Evolutionary conservation across 2,888 invertebrate genomes (phyloP).

Genomic region (Aplocera efformata): DNA sequence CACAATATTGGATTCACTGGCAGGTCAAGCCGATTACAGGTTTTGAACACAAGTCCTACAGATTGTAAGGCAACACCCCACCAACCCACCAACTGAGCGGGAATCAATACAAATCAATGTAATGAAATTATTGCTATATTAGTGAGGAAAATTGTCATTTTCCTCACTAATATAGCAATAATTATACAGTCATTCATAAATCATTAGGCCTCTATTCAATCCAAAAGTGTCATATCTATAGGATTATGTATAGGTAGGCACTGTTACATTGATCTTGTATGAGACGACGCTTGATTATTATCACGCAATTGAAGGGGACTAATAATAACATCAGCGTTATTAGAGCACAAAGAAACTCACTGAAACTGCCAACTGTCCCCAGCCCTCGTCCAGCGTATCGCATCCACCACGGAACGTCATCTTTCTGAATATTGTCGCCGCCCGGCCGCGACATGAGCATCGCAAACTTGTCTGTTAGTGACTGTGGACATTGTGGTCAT

Average conservation of each 20-base stretch:
- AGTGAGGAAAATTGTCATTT: no score
- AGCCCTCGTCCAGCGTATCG: slow-evolving; percentile 91
- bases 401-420: slow-evolving; percentile 94
- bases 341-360: slow-evolving; percentile 79
- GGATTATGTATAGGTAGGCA: not conserved
- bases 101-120: no score
- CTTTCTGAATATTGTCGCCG: slow-evolving; percentile 87
- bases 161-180: no score
- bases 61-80: no score
- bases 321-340: slow-evolving; percentile 15
- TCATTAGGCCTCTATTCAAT: no score
- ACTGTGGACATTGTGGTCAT: slow-evolving; percentile 74
- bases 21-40: no score
- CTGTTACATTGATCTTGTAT: not conserved
- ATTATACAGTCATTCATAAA: no score
- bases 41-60: no score
- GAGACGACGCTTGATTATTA: slow-evolving; percentile 1
- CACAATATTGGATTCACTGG: no score
- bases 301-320: slow-evolving; percentile 9
- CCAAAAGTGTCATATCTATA: no score
- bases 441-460: slow-evolving; percentile 90
- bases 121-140: no score
- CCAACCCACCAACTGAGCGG: no score
- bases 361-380: slow-evolving; percentile 90
- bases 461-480: slow-evolving; percentile 89